Conservation (phyloP, 2,113 vertebrate genomes). For the Chionis minor region DNA sequence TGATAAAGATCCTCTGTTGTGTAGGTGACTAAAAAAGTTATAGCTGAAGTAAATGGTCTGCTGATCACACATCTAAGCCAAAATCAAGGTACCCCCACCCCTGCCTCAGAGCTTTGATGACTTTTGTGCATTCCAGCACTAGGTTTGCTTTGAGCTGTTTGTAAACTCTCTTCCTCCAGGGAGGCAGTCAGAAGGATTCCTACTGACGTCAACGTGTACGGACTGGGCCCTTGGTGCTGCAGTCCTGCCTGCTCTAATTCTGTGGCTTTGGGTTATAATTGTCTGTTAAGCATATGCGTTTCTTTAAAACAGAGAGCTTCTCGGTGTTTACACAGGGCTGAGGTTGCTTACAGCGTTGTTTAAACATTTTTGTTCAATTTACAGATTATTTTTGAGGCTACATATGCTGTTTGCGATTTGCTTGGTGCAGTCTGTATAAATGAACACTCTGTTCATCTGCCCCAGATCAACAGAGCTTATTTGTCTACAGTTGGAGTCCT, state of each 20-base stretch:
- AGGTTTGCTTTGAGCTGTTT: not conserved
- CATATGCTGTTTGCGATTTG: not conserved
- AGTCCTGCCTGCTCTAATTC: not conserved
- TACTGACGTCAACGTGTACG: fast-evolving
- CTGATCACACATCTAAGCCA: not conserved
- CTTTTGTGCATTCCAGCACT: not conserved
- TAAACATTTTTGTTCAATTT: not conserved
- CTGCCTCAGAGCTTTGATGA: not conserved
- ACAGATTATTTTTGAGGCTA: not conserved
- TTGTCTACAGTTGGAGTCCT: not conserved
- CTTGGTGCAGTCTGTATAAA: not conserved
- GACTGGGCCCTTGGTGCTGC: not conserved
- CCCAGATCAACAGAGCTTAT: not conserved
- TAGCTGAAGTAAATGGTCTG: not conserved
- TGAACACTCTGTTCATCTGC: not conserved
- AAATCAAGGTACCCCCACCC: not conserved
- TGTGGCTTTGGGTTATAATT: not conserved
- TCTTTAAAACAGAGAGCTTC: not conserved
- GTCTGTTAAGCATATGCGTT: not conserved
- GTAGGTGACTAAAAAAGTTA: not conserved
- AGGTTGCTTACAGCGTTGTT: not conserved
- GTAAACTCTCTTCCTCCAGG: not conserved
- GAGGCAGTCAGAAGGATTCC: not conserved
- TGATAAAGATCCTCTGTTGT: not conserved
- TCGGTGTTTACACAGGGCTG: not conserved